Percentiles rank a stretch among this genome's conserved stretches.
phyloP scores from a whole-genome alignment of 2,888 invertebrate genomes.

The Allophyes oxyacanthae region DNA sequence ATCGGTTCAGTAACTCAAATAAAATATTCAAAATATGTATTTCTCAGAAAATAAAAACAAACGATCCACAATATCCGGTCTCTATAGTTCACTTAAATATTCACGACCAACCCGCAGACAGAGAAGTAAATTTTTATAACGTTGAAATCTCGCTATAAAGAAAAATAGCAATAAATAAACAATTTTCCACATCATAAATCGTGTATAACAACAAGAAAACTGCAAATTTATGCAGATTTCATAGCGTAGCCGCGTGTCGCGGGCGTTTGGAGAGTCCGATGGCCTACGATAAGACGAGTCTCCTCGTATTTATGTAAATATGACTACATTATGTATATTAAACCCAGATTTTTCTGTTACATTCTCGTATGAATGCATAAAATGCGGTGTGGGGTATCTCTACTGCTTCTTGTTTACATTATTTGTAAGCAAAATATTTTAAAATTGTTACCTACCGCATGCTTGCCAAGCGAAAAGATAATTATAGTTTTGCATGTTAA shows the following conservation, averaged over 20 bases:
- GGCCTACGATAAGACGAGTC: conserved; percentile 64
- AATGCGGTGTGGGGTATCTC: conserved; percentile 37
- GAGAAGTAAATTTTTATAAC: conserved; percentile 40
- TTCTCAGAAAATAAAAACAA: conserved; percentile 21
- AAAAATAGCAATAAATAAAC: conserved; percentile 79
- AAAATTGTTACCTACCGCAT: conserved; percentile 22
- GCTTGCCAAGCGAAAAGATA: conserved; percentile 29
- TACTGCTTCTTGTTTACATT: conserved; percentile 43
- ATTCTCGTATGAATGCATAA: conserved; percentile 57
- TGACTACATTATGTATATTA: conserved; percentile 69
- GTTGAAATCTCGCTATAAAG: conserved; percentile 54
- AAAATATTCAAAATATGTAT: conserved; percentile 12
- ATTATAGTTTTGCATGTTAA: conserved; percentile 29
- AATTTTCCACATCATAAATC: conserved; percentile 82
- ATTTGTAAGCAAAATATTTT: conserved; percentile 31
- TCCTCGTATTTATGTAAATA: conserved; percentile 74
- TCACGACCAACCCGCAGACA: conserved; percentile 27
- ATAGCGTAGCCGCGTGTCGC: conserved; percentile 73
- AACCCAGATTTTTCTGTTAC: conserved; percentile 70
- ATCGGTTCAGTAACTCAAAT: conserved; percentile 7
- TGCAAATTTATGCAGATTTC: conserved; percentile 86
- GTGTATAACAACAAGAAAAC: conserved; percentile 81
- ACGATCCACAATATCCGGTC: conserved; percentile 19
- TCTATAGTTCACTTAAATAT: conserved; percentile 27
- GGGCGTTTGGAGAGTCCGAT: conserved; percentile 64